Percentiles rank a stretch among this genome's conserved stretches.
Evolutionary conservation across 1,140 invertebrate genomes (phyloP).

Genomic region (Hyles vespertilio): DNA sequence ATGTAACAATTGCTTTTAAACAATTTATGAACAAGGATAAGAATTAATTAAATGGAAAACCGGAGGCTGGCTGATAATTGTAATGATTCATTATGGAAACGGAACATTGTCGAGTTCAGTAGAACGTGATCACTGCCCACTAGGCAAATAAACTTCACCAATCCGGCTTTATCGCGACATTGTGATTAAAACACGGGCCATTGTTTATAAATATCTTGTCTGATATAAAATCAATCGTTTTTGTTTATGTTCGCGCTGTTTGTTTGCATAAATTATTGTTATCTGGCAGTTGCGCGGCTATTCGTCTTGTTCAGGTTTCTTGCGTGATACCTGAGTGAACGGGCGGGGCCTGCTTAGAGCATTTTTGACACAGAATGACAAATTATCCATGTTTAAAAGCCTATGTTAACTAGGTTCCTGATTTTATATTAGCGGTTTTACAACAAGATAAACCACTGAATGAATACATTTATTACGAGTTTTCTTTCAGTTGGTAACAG

Average conservation of each 20-base stretch:
- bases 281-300: slow-evolving; percentile 10
- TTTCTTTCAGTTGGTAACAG: no score
- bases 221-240: slow-evolving; percentile 14
- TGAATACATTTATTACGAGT: no score
- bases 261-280: slow-evolving; percentile 19
- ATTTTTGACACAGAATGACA: slow-evolving; percentile 6
- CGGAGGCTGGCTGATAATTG: slow-evolving; percentile 31
- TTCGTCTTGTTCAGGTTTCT: not conserved
- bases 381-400: slow-evolving; percentile 1
- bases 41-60: slow-evolving; percentile 38
- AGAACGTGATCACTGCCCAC: slow-evolving; percentile 27
- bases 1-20: not conserved
- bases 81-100: slow-evolving; percentile 59
- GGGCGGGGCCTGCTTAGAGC: not conserved
- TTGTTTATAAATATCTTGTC: slow-evolving; percentile 16
- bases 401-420: not conserved
- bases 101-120: slow-evolving; percentile 33
- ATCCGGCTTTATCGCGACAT: slow-evolving; percentile 9
- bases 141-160: not conserved
- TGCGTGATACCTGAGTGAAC: not conserved
- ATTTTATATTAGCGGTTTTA: not conserved
- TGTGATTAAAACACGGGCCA: slow-evolving; percentile 14
- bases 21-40: slow-evolving; percentile 29
- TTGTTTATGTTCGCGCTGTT: slow-evolving; percentile 11
- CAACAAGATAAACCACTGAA: no score